phyloP scores from a whole-genome alignment of 2,888 invertebrate genomes.

The Xanthia icteritia region DNA sequence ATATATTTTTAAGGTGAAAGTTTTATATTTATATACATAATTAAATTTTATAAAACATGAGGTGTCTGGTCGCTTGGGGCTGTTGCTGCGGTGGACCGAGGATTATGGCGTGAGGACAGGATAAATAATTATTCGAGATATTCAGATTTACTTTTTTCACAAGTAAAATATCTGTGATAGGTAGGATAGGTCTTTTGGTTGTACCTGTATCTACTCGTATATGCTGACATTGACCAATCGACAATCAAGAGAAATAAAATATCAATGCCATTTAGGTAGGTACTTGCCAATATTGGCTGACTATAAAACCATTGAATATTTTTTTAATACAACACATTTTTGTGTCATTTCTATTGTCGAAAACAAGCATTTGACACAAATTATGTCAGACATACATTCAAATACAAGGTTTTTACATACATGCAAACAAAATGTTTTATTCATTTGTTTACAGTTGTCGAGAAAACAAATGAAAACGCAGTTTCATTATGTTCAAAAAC shows the following conservation, averaged over 20 bases:
- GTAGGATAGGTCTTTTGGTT: no score
- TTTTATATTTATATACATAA: conserved; percentile 48
- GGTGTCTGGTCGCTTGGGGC: conserved; percentile 17
- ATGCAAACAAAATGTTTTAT: neutral
- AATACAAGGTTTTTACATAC: neutral
- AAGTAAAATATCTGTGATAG: no score
- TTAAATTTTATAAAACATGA: conserved; percentile 45
- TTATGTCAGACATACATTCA: neutral
- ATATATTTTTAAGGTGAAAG: conserved; percentile 43
- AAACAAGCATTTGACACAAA: neutral
- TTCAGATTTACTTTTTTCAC: neutral
- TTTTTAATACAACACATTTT: neutral
- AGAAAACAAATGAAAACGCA: conserved; percentile 22
- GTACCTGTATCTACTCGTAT: no score
- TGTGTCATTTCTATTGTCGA: neutral
- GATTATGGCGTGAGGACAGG: neutral
- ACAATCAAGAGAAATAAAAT: neutral
- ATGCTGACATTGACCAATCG: neutral
- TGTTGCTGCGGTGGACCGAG: neutral
- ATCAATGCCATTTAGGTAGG: neutral
- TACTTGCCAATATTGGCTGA: neutral
- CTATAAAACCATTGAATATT: neutral
- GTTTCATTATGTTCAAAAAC: conserved; percentile 8
- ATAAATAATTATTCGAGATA: neutral
- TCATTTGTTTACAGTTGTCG: no score